Percentiles rank a stretch among this genome's conserved stretches.
Evolutionary conservation across 2,888 invertebrate species (phyloP).

Genomic region (Sympetrum striolatum): DNA sequence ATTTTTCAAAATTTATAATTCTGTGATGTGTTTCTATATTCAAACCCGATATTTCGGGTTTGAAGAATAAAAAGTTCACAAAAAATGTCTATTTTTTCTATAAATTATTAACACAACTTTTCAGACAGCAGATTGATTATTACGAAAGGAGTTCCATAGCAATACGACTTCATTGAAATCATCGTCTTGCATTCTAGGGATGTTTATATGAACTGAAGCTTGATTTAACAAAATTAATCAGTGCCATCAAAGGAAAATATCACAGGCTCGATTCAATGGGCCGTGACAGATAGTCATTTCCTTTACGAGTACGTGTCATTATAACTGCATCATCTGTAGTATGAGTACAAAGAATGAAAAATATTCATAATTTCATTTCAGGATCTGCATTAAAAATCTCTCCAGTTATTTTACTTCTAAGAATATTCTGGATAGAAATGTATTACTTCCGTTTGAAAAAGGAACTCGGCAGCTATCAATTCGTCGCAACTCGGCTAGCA

Average conservation of each 20-base stretch:
- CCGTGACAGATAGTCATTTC: background rate
- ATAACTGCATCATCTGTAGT: background rate
- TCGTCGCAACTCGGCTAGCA: background rate
- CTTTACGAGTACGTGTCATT: background rate
- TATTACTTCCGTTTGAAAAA: background rate
- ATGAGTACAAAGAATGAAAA: background rate
- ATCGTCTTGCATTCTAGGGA: background rate
- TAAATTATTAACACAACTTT: too few species aligned
- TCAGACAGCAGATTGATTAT: background rate
- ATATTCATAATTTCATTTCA: background rate
- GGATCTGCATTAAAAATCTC: too few species aligned
- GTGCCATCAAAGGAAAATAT: background rate
- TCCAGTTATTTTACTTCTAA: too few species aligned
- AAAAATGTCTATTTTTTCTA: too few species aligned
- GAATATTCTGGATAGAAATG: background rate
- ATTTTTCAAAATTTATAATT: too few species aligned
- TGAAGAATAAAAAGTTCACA: too few species aligned
- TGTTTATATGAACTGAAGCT: background rate
- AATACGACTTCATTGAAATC: background rate
- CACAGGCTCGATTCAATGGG: background rate
- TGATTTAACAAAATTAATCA: background rate
- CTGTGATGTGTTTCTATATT: too few species aligned
- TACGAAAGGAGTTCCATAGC: background rate
- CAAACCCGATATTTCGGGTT: too few species aligned
- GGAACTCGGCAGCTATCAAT: background rate